Evolutionary conservation across 37 sponge, comb jelly and placozoan genomes (phyloP), one percentile per base, ranked within the genome.

Genomic region (Cladorhizidae sp.): DNA sequence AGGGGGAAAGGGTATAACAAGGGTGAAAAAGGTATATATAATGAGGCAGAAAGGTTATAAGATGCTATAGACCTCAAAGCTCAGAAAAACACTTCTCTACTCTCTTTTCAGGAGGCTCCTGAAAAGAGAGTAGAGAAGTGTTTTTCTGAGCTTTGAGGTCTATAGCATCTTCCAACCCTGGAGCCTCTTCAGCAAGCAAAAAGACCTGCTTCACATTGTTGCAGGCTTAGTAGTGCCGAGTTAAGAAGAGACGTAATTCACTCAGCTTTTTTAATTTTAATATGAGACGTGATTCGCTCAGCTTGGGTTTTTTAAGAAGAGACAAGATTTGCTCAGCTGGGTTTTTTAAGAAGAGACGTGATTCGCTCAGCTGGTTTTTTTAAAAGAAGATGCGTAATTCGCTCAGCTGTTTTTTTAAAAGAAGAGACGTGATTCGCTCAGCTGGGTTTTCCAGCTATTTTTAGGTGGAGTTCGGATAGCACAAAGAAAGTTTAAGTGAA

Each of bases 381-480:
- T n/a, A n/a, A n/a, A n/a, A n/a, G n/a, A n/a, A n/a, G n/a, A n/a
- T n/a, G n/a, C n/a, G n/a, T n/a, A n/a, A n/a, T n/a, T n/a, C n/a
- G n/a, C n/a, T n/a, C n/a, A n/a, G n/a, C n/a, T n/a, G n/a, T n/a
- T n/a, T n/a, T n/a, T n/a, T n/a, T n/a, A n/a, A n/a, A n/a, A n/a
- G n/a, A n/a, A n/a, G n/a, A n/a, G 79, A 75, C 85, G 76, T 85
- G 9, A 84, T 45, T 11, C 74, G 23, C 56, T 78, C 79, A 42
- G 40, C 86, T 38, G 86, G 86, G 40, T 85, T 85, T 62, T 77
- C 79, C 79, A 84, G 23, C 61, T 37, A 57, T 76, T 54, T 31
- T 39, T 55, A 38, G 85, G 83, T 9, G 85, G 83, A 9, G 88
- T 81, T 25, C 88, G 11, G n/a, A 38, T 41, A 50, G 78, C 88